Evolutionary conservation across 2,113 vertebrate species (phyloP).

Genomic region (Oenanthe melanoleuca): DNA sequence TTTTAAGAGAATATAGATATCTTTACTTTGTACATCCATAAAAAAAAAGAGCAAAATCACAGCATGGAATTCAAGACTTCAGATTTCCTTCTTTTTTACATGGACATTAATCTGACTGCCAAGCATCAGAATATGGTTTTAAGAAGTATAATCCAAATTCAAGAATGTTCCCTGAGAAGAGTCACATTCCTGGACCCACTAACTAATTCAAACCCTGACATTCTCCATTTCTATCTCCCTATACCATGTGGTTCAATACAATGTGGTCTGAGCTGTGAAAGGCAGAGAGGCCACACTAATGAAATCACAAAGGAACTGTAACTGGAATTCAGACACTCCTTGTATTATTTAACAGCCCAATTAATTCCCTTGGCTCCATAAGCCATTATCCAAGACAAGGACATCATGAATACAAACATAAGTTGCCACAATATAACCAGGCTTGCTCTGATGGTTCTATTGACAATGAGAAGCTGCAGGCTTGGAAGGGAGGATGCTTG

Average conservation of each 20-base stretch:
- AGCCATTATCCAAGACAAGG: not conserved
- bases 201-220: not conserved
- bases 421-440: not conserved
- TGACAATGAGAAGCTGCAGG: not conserved
- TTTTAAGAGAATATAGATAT: not conserved
- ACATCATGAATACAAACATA: not conserved
- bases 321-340: slow-evolving; percentile 26
- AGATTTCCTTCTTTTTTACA: not conserved
- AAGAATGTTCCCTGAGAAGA: not conserved
- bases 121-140: not conserved
- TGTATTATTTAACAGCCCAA: not conserved
- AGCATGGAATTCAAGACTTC: not conserved
- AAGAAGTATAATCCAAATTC: not conserved
- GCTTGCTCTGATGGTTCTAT: not conserved
- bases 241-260: not conserved
- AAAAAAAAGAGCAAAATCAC: not conserved
- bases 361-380: not conserved
- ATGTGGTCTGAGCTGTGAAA: not conserved
- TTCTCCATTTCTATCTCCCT: not conserved
- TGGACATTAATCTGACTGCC: not conserved
- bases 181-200: not conserved
- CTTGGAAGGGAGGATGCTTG: not conserved
- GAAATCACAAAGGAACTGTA: not conserved
- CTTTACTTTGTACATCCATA: not conserved
- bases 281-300: slow-evolving; percentile 1